A percentile compares a stretch with the other conserved stretches of the same genome.
phyloP scores from a whole-genome alignment of 2,797 vertebrate genomes.

The Acipenser ruthenus region DNA sequence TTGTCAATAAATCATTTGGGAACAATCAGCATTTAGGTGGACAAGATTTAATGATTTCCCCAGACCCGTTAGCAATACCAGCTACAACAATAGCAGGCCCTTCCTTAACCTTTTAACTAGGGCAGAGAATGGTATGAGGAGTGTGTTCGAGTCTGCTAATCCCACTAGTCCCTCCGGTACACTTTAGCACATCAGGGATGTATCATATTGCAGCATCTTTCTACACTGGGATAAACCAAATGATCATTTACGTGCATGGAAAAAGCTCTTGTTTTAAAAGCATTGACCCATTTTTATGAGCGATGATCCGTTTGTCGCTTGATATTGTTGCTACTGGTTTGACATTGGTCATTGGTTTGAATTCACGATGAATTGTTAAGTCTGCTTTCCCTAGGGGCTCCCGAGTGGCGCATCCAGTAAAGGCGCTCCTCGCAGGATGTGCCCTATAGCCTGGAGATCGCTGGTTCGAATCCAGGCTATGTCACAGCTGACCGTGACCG shows the following conservation, averaged over 20 bases:
- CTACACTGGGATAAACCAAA: background rate
- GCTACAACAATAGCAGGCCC: slow-evolving; percentile 67
- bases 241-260: background rate
- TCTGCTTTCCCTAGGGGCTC: no score
- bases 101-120: slow-evolving; percentile 91
- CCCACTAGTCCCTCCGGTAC: slow-evolving; percentile 2
- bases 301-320: no score
- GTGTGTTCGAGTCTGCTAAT: slow-evolving; percentile 32
- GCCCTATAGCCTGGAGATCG: no score
- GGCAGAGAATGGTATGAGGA: slow-evolving; percentile 57
- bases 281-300: background rate
- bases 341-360: no score
- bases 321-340: no score
- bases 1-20: slow-evolving; percentile 94
- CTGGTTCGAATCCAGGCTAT: no score
- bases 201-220: slow-evolving; percentile 4
- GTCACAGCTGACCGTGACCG: no score
- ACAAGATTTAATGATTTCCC: slow-evolving; percentile 87
- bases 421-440: no score
- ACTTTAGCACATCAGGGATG: slow-evolving; percentile 33
- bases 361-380: no score
- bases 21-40: slow-evolving; percentile 90
- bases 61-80: slow-evolving; percentile 77
- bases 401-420: no score
- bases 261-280: background rate